phyloP scores from a whole-genome alignment of 2,888 invertebrate genomes.

The Hyposoter didymator region DNA sequence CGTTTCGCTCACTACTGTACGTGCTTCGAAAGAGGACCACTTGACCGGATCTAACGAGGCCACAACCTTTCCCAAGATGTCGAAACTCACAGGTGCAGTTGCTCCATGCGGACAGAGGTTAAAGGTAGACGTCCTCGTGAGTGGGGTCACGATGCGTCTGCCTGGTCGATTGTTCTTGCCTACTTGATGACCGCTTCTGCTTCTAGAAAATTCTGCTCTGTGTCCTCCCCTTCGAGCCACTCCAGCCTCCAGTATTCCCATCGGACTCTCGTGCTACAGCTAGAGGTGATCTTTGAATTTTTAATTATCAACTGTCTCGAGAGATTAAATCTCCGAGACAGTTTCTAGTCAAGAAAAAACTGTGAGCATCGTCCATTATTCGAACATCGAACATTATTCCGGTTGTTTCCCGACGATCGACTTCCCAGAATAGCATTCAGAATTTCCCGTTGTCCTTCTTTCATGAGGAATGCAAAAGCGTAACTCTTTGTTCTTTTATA shows the following conservation, averaged over 20 bases:
- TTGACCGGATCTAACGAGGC: conserved; percentile 27
- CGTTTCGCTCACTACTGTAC: background rate
- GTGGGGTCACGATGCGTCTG: conserved; percentile 39
- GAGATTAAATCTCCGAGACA: conserved; percentile 32
- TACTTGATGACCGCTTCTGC: background rate
- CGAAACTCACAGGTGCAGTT: conserved; percentile 1
- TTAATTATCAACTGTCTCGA: conserved; percentile 55
- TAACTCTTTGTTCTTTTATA: background rate
- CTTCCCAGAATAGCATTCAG: too few relatives aligned
- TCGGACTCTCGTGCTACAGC: background rate
- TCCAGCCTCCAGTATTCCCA: conserved; percentile 17
- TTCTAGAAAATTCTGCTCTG: background rate
- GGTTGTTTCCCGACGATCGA: too few relatives aligned
- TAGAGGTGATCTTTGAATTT: conserved; percentile 46
- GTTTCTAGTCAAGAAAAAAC: background rate
- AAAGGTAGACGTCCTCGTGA: conserved; percentile 52
- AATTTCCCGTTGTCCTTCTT: too few relatives aligned
- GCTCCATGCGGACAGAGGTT: conserved; percentile 29
- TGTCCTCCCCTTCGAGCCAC: background rate
- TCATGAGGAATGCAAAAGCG: background rate
- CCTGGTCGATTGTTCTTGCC: conserved; percentile 39
- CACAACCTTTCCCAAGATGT: background rate
- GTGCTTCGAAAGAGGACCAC: conserved; percentile 1
- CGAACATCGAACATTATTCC: too few relatives aligned
- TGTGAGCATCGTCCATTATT: background rate